Conservation (phyloP, 2,888 invertebrate genomes). For the Diaprepes abbreviatus region DNA sequence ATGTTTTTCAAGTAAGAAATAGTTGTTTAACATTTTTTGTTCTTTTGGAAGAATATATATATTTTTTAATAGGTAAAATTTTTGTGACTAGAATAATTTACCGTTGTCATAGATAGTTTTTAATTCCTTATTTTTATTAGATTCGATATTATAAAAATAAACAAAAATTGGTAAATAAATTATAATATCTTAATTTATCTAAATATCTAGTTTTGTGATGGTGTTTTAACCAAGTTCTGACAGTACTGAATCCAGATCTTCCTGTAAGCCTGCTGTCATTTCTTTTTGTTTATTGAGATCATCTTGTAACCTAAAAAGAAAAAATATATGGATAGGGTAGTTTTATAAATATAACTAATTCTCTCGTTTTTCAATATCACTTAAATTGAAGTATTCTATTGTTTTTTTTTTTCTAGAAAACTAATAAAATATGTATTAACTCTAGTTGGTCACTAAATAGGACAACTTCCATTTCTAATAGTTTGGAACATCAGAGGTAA, state of each 20-base stretch:
- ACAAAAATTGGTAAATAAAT: constrained; percentile 32
- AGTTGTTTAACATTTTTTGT: too few species aligned
- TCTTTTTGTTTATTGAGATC: constrained; percentile 88
- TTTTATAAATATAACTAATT: too few species aligned
- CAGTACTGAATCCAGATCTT: constrained; percentile 88
- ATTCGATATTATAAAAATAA: constrained; percentile 27
- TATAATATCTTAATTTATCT: constrained; percentile 17
- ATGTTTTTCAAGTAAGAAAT: too few species aligned
- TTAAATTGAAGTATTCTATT: too few species aligned
- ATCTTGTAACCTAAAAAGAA: constrained; percentile 78
- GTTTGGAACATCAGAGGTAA: too few species aligned
- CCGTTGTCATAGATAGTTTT: neutral
- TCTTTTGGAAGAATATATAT: neutral
- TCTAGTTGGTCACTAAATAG: too few species aligned
- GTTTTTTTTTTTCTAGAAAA: too few species aligned
- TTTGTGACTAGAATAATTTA: constrained; percentile 21
- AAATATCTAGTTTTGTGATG: neutral
- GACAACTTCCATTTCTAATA: too few species aligned
- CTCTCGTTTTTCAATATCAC: too few species aligned
- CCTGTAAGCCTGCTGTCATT: constrained; percentile 81
- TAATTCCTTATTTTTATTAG: constrained; percentile 4
- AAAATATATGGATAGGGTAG: neutral
- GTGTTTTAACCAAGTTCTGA: constrained; percentile 81
- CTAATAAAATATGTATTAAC: too few species aligned
- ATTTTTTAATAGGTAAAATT: neutral